These are phyloP conservation scores for Erynnis tages DNA, from an alignment of 2,888 invertebrate species.

Conservation along the genomic window DNA sequence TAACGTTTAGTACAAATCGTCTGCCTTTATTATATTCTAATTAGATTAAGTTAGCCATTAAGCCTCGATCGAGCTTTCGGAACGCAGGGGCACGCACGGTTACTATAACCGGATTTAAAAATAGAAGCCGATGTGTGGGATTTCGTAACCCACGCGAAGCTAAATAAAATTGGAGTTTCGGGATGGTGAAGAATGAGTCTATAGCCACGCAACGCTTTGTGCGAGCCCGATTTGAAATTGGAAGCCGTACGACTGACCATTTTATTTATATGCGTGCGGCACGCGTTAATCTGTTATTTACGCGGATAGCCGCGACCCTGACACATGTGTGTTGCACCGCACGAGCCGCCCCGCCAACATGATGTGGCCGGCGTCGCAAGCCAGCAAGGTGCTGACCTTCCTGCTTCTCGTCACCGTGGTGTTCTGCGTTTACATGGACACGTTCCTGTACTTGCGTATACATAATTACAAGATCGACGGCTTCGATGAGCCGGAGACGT, in stretches of 20 bases:
- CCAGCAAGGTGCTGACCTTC: slow-evolving; percentile 85
- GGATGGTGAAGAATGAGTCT: slow-evolving; percentile 17
- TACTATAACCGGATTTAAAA: slow-evolving; percentile 28
- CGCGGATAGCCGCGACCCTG: slow-evolving; percentile 29
- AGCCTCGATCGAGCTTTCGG: too few relatives aligned
- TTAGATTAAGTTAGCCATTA: background rate
- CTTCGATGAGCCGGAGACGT: slow-evolving; percentile 49
- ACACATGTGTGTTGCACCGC: slow-evolving; percentile 26
- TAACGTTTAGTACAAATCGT: slow-evolving; percentile 1
- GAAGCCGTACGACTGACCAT: slow-evolving; percentile 34
- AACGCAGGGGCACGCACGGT: background rate
- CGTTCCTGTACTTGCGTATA: slow-evolving; percentile 85
- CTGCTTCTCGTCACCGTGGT: slow-evolving; percentile 80
- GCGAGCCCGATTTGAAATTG: slow-evolving; percentile 28
- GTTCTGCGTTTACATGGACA: slow-evolving; percentile 88
- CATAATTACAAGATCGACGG: slow-evolving; percentile 84
- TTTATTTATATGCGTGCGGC: slow-evolving; percentile 23
- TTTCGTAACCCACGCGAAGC: slow-evolving; percentile 32
- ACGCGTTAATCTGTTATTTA: slow-evolving; percentile 32
- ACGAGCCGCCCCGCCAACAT: slow-evolving; percentile 51
- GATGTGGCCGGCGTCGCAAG: slow-evolving; percentile 88
- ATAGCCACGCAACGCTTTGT: background rate
- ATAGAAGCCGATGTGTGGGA: slow-evolving; percentile 29
- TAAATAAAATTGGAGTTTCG: slow-evolving; percentile 26
- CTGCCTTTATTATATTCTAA: slow-evolving; percentile 4